These are phyloP conservation scores for Perithous albicinctus DNA, from an alignment of 2,888 invertebrate genomes.

Conservation along the genomic window DNA sequence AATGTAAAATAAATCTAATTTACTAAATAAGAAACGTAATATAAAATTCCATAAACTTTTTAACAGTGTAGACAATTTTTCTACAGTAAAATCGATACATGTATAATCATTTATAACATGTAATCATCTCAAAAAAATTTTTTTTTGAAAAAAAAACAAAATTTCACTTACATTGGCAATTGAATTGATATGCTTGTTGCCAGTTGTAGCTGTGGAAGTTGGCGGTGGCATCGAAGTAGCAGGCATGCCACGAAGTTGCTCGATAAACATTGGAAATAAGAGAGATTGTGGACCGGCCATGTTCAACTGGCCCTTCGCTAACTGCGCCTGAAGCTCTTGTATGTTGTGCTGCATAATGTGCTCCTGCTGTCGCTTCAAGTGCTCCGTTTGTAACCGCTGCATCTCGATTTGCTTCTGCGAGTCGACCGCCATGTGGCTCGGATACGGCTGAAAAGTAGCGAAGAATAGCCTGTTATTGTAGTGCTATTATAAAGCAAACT, in stretches of 20 bases:
- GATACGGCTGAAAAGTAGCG: slow-evolving; percentile 80
- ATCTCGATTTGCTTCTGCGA: slow-evolving; percentile 90
- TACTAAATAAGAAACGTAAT: too few relatives aligned
- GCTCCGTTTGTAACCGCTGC: slow-evolving; percentile 89
- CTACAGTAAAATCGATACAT: too few relatives aligned
- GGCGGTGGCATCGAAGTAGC: slow-evolving; percentile 81
- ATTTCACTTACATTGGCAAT: slow-evolving; percentile 79
- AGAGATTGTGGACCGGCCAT: slow-evolving; percentile 88
- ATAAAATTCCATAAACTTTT: too few relatives aligned
- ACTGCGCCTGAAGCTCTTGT: slow-evolving; percentile 87
- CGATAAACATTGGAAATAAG: slow-evolving; percentile 90
- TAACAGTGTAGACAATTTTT: too few relatives aligned
- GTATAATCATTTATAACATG: too few relatives aligned
- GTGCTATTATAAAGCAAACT: not conserved
- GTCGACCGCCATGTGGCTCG: slow-evolving; percentile 85
- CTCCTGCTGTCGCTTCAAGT: slow-evolving; percentile 87
- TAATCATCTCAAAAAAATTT: too few relatives aligned
- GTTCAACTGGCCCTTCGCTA: slow-evolving; percentile 86
- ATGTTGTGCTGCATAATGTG: slow-evolving; percentile 87
- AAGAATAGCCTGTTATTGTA: slow-evolving; percentile 35
- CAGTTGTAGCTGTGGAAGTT: slow-evolving; percentile 81
- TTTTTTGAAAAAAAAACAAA: not conserved
- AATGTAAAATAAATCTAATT: too few relatives aligned
- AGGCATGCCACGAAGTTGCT: slow-evolving; percentile 81
- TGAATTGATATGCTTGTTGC: slow-evolving; percentile 84